Evolutionary conservation across 2,888 invertebrate species (phyloP), one percentile per base, ranked within the genome.

Genomic region (Julus scandinavius): DNA sequence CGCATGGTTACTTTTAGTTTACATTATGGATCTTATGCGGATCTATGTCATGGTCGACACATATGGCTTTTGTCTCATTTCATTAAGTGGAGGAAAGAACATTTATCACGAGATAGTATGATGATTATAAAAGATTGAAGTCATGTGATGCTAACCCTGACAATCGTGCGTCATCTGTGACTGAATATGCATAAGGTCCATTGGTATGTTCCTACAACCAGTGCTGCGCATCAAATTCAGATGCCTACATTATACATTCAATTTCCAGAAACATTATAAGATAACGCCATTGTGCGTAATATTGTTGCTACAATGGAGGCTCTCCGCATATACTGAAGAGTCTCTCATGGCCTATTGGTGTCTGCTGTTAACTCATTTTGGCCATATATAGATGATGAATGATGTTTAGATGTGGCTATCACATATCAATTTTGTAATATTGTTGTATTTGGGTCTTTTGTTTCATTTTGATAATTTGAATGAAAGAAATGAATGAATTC

Each of bases 341-440:
- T 17, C 63, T 63, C 6, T 20, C n/a, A n/a, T 63, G 63, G n/a
- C n/a, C n/a, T 63, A 20, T 63, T 4, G n/a, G 20, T 63, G 63
- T 63, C 6, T 63, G 72, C n/a, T 45, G 45, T 45, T 45, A 45
- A 45, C 45, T 45, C 45, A 45, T 45, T 45, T 7, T 72, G 72
- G 29, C 72, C 29, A 29, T 29, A 72, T 72, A 29, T 29, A 72
- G 72, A 2, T 72, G 6, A 72, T 29, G 29, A 72, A 63, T 29
- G 29, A 29, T 29, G 72, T 72, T 72, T 72, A 72, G 29, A 72
- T 72, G 29, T 72, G 72, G 72, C 72, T 72, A 72, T 72, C 29
- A 72, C 72, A 72, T 72, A 72, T 72, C 72, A 72, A 72, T 72
- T 29, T 29, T 72, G n/a, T 72, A n/a, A 72, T 72, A 29, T 72